Evolutionary conservation across 2,797 vertebrate genomes (phyloP), one percentile per base, ranked within the genome.

Genomic region (Phalanger gymnotis): DNA sequence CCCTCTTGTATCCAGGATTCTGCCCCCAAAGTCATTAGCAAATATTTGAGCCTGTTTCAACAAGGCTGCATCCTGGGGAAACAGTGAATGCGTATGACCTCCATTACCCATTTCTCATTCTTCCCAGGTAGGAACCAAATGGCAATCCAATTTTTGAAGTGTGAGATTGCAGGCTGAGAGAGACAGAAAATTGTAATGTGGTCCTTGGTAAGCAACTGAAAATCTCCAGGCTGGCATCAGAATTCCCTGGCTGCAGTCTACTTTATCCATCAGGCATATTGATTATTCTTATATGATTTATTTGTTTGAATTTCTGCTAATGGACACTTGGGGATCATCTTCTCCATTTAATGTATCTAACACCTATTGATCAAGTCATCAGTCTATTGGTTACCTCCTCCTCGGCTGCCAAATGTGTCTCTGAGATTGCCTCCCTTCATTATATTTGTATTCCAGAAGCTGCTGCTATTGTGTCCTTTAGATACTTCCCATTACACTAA

Each of bases 381-480:
- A 58, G 93, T 95, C 96, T 98, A 98, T 98, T 97, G 98, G 98
- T 98, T 97, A 96, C 94, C 94, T 95, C 54, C 94, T 94, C 53
- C 91, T 98, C 97, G 90, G 92, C 93, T 96, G 94, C 95, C 96
- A 98, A 97, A 96, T 90, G 97, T 96, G 96, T 91, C 61, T 92
- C 94, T 87, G 31, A 93, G 93, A 96, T 97, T 96, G 81, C 90
- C 93, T 96, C 95, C 97, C 94, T 97, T 97, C 90, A 96, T 97
- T 95, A 93, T 58, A 81, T 97, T 98, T 94, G 97, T 31, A 97
- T 98, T 98, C 95, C 94, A 93, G 95, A 95, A 97, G 94, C 87
- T 96, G 96, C 13, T 96, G 94, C 96, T 93, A 47, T 91, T 96
- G 96, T 54, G 95, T 97, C 95, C 90, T 96, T 96, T 93, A 95